Conservation (phyloP, 64 coral and sea anemone species). For the Montipora sp. region DNA sequence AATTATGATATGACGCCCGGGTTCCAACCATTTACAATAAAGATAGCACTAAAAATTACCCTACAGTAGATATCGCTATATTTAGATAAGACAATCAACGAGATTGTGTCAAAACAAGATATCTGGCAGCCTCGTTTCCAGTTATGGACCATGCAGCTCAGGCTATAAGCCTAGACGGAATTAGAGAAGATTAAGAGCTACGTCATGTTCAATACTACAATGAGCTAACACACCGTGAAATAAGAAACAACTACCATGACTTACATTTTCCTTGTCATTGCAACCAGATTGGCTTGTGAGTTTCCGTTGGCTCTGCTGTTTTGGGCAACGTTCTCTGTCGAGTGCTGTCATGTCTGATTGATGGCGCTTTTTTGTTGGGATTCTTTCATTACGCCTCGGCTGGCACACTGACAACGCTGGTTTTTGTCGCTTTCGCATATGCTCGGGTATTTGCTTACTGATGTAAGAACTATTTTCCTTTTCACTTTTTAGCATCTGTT, state of each 20-base stretch:
- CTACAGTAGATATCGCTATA: no score
- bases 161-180: no score
- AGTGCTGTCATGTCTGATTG: not conserved
- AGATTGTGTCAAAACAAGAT: no score
- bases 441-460: not conserved
- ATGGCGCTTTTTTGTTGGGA: not conserved
- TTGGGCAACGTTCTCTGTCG: not conserved
- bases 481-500: not conserved
- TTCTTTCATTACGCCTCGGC: not conserved
- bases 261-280: conserved; percentile 32
- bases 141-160: no score
- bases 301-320: not conserved
- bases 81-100: no score
- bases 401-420: not conserved
- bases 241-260: not conserved
- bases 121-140: no score
- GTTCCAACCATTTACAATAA: no score
- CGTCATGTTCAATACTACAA: no score
- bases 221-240: not conserved
- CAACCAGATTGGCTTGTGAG: not conserved
- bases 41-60: no score
- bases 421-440: not conserved
- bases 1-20: no score
- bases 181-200: no score
- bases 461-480: not conserved